Evolutionary conservation across 1,140 invertebrate genomes (phyloP), one percentile per base, ranked within the genome.

Genomic region (Heliothis subflexa): DNA sequence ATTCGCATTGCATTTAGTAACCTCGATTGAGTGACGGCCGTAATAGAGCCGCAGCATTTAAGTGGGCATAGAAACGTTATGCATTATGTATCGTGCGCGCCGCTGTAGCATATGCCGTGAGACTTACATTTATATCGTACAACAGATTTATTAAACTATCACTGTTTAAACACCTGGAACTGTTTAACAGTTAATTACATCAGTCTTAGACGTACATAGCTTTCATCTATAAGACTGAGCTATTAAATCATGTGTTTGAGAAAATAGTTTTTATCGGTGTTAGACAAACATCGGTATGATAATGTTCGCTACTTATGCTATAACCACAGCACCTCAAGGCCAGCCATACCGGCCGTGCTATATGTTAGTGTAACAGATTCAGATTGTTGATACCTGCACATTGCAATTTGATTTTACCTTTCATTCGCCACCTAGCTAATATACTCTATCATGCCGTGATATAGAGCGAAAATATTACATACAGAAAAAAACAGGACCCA

Each of bases 31-130:
- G 21, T 61, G 18, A 16, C 47, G n/a, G 77, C 13, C 59, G 62
- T 61, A 81, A 78, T 70, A 50, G 49, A 57, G 28, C 18, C 47
- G 33, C 33, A 66, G 55, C 49, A 49, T 74, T 61, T 50, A 55
- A 71, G 68, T 57, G 75, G 61, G 25, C 78, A 76, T 81, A 83
- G 82, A 81, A 85, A 86, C 82, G 81, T 52, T 78, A 84, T 84
- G 84, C 81, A 83, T 85, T 81, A 88, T 88, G 81, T 81, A 86
- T 83, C 28, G 14, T 33, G 49, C 50, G 71, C 62, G 52, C 70
- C 40, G 62, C 68, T 75, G 74, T 55, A 33, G 59, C 74, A 54
- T 14, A 77, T 81, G 72, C 81, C 76, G 57, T 79, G 66, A 77
- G 25, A 14, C 9, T 59, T 52, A 61, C 55, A 70, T 70, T 59